phyloP scores from a whole-genome alignment of 2,113 vertebrate genomes.

The Thalassoma bifasciatum region DNA sequence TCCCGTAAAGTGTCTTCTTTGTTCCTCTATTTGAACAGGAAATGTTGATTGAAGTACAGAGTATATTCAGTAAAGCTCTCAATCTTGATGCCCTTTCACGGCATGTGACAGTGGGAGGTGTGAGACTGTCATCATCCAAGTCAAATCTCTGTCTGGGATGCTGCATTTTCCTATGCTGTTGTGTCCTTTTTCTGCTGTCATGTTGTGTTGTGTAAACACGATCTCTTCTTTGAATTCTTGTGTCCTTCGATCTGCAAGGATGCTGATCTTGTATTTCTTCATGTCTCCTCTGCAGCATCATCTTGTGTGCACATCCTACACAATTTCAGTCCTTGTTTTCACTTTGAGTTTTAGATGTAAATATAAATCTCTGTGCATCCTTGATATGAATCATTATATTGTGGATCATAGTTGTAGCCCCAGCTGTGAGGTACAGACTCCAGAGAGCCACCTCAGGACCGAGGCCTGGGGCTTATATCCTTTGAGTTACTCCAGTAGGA shows the following conservation, averaged over 20 bases:
- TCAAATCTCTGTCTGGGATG: constrained; percentile 65
- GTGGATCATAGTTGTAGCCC: constrained; percentile 14
- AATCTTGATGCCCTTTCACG: constrained; percentile 46
- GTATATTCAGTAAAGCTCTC: constrained; percentile 21
- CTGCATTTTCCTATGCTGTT: constrained; percentile 17
- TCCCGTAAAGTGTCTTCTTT: not conserved
- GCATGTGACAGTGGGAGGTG: constrained; percentile 69
- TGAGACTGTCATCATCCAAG: constrained; percentile 62
- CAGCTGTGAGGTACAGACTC: constrained; percentile 27
- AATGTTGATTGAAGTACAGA: not conserved
- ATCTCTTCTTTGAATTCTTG: constrained; percentile 50
- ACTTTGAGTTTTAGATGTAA: not conserved
- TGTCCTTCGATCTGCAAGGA: constrained; percentile 56
- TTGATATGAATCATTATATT: not conserved
- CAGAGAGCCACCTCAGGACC: constrained; percentile 49
- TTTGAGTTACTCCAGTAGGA: constrained; percentile 57
- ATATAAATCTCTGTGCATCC: not conserved
- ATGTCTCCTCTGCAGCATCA: constrained; percentile 18
- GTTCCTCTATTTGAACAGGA: not conserved
- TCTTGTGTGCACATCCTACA: constrained; percentile 16
- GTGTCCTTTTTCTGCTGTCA: constrained; percentile 8
- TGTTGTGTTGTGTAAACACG: constrained; percentile 50
- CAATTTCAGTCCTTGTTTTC: not conserved
- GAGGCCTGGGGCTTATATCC: constrained; percentile 59
- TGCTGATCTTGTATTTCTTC: not conserved